Percentiles rank a stretch among this genome's conserved stretches.
These are phyloP conservation scores for Microctenopoma lineatum DNA, from an alignment of 2,797 vertebrate species.

Conservation along the genomic window DNA sequence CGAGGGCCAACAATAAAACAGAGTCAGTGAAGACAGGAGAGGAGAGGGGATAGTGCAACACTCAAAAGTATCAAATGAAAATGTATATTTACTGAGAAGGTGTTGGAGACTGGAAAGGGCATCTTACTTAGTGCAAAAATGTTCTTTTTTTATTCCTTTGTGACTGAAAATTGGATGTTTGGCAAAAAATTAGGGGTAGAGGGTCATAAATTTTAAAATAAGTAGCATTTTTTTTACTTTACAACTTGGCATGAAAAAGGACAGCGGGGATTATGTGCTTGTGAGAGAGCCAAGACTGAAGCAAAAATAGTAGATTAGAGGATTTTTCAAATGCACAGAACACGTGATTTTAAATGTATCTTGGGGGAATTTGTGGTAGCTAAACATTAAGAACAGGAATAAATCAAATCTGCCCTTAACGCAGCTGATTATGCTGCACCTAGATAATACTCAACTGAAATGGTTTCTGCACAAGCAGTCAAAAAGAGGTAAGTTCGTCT, in stretches of 20 bases:
- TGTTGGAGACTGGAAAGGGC: constrained; percentile 14
- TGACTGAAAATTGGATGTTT: constrained; percentile 42
- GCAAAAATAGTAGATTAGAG: constrained; percentile 12
- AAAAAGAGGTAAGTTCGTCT: constrained; percentile 5
- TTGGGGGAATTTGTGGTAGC: constrained; percentile 18
- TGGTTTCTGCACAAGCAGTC: constrained; percentile 27
- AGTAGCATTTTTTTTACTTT: constrained; percentile 9
- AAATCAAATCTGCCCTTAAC: constrained; percentile 9
- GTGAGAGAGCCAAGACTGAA: constrained; percentile 1
- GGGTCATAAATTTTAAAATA: constrained; percentile 36
- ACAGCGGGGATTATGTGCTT: constrained; percentile 13
- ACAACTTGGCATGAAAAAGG: constrained; percentile 24
- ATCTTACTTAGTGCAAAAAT: constrained; percentile 39
- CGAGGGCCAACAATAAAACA: constrained; percentile 25
- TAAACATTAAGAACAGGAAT: constrained; percentile 8
- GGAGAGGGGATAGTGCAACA: not conserved
- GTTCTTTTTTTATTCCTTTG: constrained; percentile 32
- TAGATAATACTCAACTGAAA: constrained; percentile 7
- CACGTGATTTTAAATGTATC: constrained; percentile 26
- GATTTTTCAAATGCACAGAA: constrained; percentile 32
- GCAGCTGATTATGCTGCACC: constrained; percentile 16
- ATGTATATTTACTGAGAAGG: constrained; percentile 18
- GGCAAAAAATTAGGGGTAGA: constrained; percentile 42
- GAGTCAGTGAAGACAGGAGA: constrained; percentile 17
- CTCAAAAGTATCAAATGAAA: constrained; percentile 30